Conservation (phyloP, 2,888 invertebrate genomes). For the Diaperis boleti region DNA sequence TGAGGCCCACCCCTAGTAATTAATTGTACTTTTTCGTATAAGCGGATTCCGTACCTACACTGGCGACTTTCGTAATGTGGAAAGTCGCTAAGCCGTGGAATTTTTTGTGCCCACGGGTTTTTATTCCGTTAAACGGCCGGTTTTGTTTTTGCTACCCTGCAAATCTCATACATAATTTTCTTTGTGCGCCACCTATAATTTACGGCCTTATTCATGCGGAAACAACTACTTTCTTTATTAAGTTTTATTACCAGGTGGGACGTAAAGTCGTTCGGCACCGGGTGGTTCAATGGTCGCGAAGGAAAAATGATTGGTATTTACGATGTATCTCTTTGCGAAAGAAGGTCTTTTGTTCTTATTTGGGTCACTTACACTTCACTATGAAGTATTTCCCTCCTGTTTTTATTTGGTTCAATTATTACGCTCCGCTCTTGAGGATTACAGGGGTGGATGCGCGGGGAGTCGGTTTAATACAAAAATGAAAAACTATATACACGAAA, state of each 20-base stretch:
- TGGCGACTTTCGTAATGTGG: slow-evolving; percentile 31
- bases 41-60: slow-evolving; percentile 34
- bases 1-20: slow-evolving; percentile 28
- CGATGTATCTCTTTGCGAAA: slow-evolving; percentile 4
- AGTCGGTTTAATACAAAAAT: too few relatives aligned
- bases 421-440: too few relatives aligned
- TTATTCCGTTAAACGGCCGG: slow-evolving; percentile 41
- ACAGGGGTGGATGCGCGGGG: too few relatives aligned
- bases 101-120: slow-evolving; percentile 7
- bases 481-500: too few relatives aligned
- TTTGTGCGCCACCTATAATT: slow-evolving; percentile 45
- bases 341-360: background rate
- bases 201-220: slow-evolving; percentile 44
- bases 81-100: slow-evolving; percentile 41
- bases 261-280: slow-evolving; percentile 38
- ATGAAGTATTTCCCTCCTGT: background rate
- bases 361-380: background rate
- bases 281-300: background rate
- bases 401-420: slow-evolving; percentile 9
- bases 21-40: slow-evolving; percentile 39
- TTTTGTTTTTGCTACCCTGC: slow-evolving; percentile 40
- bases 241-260: slow-evolving; percentile 39
- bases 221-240: slow-evolving; percentile 37
- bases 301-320: slow-evolving; percentile 34
- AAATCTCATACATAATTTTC: slow-evolving; percentile 47